Conservation (phyloP, 1,140 invertebrate genomes). For the Chymomyza costata region DNA sequence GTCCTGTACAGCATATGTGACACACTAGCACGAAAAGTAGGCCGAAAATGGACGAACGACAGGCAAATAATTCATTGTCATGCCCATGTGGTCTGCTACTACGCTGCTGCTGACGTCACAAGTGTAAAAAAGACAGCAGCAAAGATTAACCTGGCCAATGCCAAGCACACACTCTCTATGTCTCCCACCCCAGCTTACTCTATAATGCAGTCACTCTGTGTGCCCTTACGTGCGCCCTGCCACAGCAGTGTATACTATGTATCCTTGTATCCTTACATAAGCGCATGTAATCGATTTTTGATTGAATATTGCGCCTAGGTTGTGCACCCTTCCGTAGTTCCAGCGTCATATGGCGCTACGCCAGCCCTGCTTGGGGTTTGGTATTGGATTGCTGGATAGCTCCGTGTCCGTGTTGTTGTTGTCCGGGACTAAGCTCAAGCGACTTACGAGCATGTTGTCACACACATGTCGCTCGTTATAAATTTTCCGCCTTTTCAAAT, state of each 20-base stretch:
- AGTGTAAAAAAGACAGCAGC: slow-evolving; percentile 1
- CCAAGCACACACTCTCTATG: not conserved
- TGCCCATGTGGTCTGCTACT: slow-evolving; percentile 52
- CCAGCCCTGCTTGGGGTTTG: not conserved
- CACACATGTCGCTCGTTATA: slow-evolving; percentile 74
- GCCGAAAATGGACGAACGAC: not conserved
- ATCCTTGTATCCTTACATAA: slow-evolving; percentile 25
- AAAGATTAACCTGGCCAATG: slow-evolving; percentile 55
- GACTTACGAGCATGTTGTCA: slow-evolving; percentile 51
- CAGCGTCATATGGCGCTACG: not conserved
- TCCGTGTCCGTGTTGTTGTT: no score
- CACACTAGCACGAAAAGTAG: not conserved
- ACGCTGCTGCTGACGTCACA: slow-evolving; percentile 17
- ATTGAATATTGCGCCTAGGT: slow-evolving; percentile 67
- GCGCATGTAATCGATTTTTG: slow-evolving; percentile 74
- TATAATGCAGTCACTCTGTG: no score
- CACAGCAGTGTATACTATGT: no score
- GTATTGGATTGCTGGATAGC: no score
- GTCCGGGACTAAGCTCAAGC: not conserved
- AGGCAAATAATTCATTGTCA: slow-evolving; percentile 64
- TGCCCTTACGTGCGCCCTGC: no score
- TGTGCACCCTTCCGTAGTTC: slow-evolving; percentile 5
- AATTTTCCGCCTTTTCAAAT: slow-evolving; percentile 75
- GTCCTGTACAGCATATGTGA: no score
- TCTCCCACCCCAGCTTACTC: not conserved